phyloP scores from a whole-genome alignment of 2,888 invertebrate genomes.

The Lacanobia oleracea region DNA sequence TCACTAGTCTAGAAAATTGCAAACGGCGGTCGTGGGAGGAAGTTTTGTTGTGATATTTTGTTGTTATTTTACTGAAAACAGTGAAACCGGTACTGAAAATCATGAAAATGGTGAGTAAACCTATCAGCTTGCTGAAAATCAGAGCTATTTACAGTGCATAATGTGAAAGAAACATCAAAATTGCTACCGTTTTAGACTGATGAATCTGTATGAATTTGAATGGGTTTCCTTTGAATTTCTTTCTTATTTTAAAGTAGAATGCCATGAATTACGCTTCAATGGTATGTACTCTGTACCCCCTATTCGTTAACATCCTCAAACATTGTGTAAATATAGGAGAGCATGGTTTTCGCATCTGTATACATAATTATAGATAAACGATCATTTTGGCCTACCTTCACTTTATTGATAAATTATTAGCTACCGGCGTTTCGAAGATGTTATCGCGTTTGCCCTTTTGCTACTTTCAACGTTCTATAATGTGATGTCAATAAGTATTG shows the following conservation, averaged over 20 bases:
- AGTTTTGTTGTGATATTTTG: slow-evolving; percentile 85
- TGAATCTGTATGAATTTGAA: slow-evolving; percentile 59
- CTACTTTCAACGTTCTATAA: slow-evolving; percentile 29
- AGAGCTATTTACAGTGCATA: background rate
- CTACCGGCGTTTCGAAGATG: slow-evolving; percentile 62
- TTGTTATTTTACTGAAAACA: slow-evolving; percentile 75
- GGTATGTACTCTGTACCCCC: background rate
- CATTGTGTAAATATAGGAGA: slow-evolving; percentile 10
- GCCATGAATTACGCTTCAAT: background rate
- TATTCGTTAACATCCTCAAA: background rate
- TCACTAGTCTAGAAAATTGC: slow-evolving; percentile 77
- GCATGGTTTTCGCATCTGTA: slow-evolving; percentile 32
- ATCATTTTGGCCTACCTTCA: slow-evolving; percentile 60
- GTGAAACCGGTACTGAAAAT: slow-evolving; percentile 72
- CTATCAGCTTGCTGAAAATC: background rate
- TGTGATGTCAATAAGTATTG: slow-evolving; percentile 30
- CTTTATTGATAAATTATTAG: slow-evolving; percentile 59
- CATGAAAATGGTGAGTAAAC: slow-evolving; percentile 79
- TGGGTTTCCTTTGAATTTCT: slow-evolving; percentile 49
- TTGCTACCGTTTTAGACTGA: slow-evolving; percentile 33
- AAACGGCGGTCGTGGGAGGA: slow-evolving; percentile 80
- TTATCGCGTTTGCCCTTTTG: slow-evolving; percentile 66
- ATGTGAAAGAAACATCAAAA: slow-evolving; percentile 5
- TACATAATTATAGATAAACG: slow-evolving; percentile 45
- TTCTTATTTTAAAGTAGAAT: slow-evolving; percentile 28